phyloP scores from a whole-genome alignment of 2,797 vertebrate genomes.

The Amniataba percoides region DNA sequence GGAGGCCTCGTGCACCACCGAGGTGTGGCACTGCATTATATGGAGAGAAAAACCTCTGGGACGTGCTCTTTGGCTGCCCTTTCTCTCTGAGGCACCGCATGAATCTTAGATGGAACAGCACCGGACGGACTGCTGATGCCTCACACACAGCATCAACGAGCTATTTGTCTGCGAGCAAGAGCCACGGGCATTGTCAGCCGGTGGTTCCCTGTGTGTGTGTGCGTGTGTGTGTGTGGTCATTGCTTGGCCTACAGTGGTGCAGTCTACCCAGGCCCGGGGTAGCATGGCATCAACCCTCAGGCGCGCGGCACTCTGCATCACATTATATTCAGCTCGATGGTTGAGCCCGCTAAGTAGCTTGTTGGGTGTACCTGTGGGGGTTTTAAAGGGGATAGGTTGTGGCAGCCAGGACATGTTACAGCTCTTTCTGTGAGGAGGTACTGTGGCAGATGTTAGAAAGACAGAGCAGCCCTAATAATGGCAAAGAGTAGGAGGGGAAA shows the following conservation, averaged over 20 bases:
- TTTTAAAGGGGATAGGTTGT: conserved; percentile 52
- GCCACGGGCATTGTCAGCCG: conserved; percentile 68
- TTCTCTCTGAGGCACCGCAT: conserved; percentile 71
- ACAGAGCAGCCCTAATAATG: conserved; percentile 35
- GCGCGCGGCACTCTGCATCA: conserved; percentile 60
- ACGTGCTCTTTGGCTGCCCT: conserved; percentile 81
- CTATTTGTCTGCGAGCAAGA: conserved; percentile 71
- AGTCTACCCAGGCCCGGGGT: conserved; percentile 58
- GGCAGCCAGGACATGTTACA: conserved; percentile 56
- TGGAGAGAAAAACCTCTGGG: conserved; percentile 64
- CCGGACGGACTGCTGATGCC: conserved; percentile 73
- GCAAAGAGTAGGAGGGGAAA: background rate
- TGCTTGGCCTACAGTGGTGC: conserved; percentile 55
- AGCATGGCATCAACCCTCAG: conserved; percentile 63
- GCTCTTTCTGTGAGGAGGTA: conserved; percentile 44
- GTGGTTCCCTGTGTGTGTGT: conserved; percentile 36
- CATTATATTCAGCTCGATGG: conserved; percentile 73
- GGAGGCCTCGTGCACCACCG: conserved; percentile 39
- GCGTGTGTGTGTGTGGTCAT: conserved; percentile 12
- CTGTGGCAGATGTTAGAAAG: conserved; percentile 23
- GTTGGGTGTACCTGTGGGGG: conserved; percentile 57
- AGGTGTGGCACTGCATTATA: conserved; percentile 72
- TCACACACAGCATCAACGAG: conserved; percentile 51
- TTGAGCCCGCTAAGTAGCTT: conserved; percentile 63
- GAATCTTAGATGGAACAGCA: conserved; percentile 77